phyloP scores from a whole-genome alignment of 2,888 invertebrate species.

The Theretra japonica region DNA sequence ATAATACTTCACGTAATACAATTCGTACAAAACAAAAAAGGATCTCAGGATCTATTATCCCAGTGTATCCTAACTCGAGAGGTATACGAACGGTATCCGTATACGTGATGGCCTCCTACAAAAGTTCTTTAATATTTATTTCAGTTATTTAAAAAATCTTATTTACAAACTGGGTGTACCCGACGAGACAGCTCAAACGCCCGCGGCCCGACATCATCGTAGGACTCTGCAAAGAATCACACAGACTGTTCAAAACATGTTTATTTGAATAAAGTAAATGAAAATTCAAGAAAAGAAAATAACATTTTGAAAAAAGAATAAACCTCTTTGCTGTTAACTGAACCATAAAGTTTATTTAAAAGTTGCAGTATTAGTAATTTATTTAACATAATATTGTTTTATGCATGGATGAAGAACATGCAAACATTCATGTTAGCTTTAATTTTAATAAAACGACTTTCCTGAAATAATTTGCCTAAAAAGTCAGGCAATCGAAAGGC shows the following conservation, averaged over 20 bases:
- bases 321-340: no score
- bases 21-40: background rate
- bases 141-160: conserved; percentile 51
- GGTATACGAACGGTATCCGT: conserved; percentile 25
- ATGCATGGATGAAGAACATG: no score
- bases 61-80: conserved; percentile 19
- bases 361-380: no score
- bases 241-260: conserved; percentile 28
- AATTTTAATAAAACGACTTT: no score
- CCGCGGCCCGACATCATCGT: conserved; percentile 74
- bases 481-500: no score
- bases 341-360: no score
- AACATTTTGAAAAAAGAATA: no score
- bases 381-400: no score
- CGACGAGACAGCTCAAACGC: conserved; percentile 51
- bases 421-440: no score
- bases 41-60: background rate
- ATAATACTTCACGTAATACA: background rate
- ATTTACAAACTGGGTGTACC: conserved; percentile 58
- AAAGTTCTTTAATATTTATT: conserved; percentile 30
- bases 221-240: conserved; percentile 66
- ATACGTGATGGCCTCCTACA: conserved; percentile 31
- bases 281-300: no score
- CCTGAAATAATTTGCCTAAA: no score
- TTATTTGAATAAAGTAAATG: background rate